Percentiles rank a stretch among this genome's conserved stretches.
These are phyloP conservation scores for Diachasmimorpha longicaudata DNA, from an alignment of 1,140 invertebrate species.

Conservation along the genomic window DNA sequence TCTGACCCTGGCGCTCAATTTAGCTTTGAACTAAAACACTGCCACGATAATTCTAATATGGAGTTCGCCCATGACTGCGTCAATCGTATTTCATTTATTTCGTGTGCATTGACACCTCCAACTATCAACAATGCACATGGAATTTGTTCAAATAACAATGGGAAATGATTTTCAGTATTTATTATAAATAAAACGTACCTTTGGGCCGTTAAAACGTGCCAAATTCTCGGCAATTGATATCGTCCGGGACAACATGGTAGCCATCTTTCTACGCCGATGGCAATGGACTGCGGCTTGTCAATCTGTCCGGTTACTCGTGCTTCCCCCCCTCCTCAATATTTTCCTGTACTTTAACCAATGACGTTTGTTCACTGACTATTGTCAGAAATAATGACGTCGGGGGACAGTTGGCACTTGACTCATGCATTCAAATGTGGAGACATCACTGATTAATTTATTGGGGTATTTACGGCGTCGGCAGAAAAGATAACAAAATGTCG, in stretches of 20 bases:
- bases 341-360: background rate
- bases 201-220: conserved; percentile 67
- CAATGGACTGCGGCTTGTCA: conserved; percentile 40
- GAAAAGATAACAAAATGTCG: no score
- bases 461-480: no score
- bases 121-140: background rate
- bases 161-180: background rate
- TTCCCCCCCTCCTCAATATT: background rate
- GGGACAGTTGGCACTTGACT: background rate
- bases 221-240: conserved; percentile 69
- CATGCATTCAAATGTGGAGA: no score
- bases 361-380: background rate
- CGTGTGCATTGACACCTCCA: background rate
- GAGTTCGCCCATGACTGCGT: conserved; percentile 37
- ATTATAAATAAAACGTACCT: conserved; percentile 62
- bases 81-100: conserved; percentile 2
- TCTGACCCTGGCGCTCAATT: conserved; percentile 59
- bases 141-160: background rate
- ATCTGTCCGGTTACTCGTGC: conserved; percentile 16
- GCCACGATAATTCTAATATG: conserved; percentile 45
- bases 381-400: background rate
- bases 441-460: no score
- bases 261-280: conserved; percentile 65
- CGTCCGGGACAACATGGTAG: conserved; percentile 71
- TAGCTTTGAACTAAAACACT: conserved; percentile 50